Conservation (phyloP, 1,140 invertebrate genomes). For the Reticulitermes speratus region DNA sequence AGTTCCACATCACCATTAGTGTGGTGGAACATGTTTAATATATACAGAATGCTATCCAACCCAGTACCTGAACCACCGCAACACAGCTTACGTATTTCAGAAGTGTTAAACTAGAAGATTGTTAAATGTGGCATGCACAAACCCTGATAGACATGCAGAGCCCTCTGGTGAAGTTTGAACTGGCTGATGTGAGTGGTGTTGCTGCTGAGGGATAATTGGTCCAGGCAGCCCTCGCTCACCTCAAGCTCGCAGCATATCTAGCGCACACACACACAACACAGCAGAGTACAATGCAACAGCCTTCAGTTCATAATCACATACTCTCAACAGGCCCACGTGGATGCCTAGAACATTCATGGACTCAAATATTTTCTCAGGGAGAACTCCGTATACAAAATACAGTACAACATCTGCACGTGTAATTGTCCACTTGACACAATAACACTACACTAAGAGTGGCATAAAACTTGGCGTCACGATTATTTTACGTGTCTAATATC, state of each 20-base stretch:
- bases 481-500: too few species aligned
- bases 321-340: too few species aligned
- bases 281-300: background rate
- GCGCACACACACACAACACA: background rate
- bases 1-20: too few species aligned
- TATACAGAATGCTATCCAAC: background rate
- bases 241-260: constrained; percentile 61
- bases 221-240: constrained; percentile 64
- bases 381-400: too few species aligned
- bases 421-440: too few species aligned
- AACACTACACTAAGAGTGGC: too few species aligned
- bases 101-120: background rate
- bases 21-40: background rate
- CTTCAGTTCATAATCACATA: too few species aligned
- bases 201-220: constrained; percentile 61
- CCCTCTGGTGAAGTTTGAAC: constrained; percentile 83
- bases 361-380: too few species aligned
- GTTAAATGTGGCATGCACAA: constrained; percentile 21
- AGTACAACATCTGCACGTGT: too few species aligned
- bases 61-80: background rate
- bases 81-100: background rate
- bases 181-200: constrained; percentile 66
- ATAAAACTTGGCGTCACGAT: too few species aligned
- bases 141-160: constrained; percentile 84
- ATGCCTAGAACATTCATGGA: too few species aligned